These are phyloP conservation scores for Sus cebifrons DNA, from an alignment of 2,797 vertebrate genomes.

Conservation along the genomic window DNA sequence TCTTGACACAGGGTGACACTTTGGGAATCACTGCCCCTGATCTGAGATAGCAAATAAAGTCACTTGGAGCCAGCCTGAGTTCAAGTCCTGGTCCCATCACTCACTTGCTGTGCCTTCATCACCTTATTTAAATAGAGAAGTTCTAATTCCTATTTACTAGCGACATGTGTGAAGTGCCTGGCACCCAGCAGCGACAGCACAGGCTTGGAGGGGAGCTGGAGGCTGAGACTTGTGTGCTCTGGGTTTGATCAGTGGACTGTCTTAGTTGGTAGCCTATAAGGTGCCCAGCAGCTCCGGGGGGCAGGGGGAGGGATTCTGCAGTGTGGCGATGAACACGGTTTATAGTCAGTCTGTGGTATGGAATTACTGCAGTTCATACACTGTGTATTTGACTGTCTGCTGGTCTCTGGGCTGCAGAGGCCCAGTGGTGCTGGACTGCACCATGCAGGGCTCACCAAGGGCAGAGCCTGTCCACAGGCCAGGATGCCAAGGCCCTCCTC, in stretches of 20 bases:
- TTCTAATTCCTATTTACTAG: background rate
- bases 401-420: background rate
- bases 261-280: background rate
- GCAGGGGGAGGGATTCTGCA: too few species aligned
- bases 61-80: background rate
- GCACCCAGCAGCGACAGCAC: background rate
- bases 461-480: background rate
- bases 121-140: background rate
- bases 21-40: background rate
- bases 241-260: background rate
- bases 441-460: background rate
- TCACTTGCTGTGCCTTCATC: background rate
- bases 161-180: background rate
- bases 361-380: background rate
- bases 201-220: background rate
- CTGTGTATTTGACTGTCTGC: accelerated
- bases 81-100: background rate
- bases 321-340: background rate
- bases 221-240: background rate
- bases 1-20: background rate
- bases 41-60: background rate
- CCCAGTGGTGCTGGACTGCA: too few species aligned
- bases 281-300: background rate
- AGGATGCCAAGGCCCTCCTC: background rate
- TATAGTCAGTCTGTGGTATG: accelerated